Evolutionary conservation across 2,113 vertebrate genomes (phyloP), one percentile per base, ranked within the genome.

Genomic region (Mesocricetus auratus): DNA sequence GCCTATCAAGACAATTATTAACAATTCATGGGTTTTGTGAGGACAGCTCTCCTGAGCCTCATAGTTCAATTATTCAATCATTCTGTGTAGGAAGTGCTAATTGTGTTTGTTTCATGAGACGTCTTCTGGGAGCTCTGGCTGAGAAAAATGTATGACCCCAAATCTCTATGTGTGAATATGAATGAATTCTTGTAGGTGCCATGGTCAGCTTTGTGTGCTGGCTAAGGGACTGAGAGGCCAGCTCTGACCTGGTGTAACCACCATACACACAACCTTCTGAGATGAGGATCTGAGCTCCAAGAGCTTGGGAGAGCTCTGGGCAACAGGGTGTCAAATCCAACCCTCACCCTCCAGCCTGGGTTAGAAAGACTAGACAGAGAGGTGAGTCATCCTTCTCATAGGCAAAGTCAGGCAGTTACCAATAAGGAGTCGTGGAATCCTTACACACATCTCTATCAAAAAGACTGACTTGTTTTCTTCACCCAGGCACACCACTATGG

Each of bases 271-370:
- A 42, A 83, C 13, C n/a, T 19, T 29, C 16, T 12, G 1, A n/a
- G 9, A 36, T 47, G 31, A 22, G 45, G 33, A 5, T 33, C 47
- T 21, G 16, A 29, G 39, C 42, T 24, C 24, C 29, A 50, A 10
- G 24, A 9, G 19, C 17, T 36, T 15, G 15, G 11, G 10, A 68
- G 26, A 15, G 12, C 1, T 22, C 13, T 29, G 31, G 36, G 33
- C 4, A 26, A 29, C 19, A 1, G 0, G 22, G 3, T 4, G 0
- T 16, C 0, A 1, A 16, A 2, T 4, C 15, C 62, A 26, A 13
- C 15, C 74, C 62, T 60, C 24, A 53, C 5, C 62, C 78, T 64
- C 53, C 45, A 13, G 15, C 19, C 45, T 16, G 2, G 1, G n/a
- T 83, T 58, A 47, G 33, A 21, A 64, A 5, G 24, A 13, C 39